Evolutionary conservation across 2,113 vertebrate species (phyloP).

Genomic region (Spea multiplicata): DNA sequence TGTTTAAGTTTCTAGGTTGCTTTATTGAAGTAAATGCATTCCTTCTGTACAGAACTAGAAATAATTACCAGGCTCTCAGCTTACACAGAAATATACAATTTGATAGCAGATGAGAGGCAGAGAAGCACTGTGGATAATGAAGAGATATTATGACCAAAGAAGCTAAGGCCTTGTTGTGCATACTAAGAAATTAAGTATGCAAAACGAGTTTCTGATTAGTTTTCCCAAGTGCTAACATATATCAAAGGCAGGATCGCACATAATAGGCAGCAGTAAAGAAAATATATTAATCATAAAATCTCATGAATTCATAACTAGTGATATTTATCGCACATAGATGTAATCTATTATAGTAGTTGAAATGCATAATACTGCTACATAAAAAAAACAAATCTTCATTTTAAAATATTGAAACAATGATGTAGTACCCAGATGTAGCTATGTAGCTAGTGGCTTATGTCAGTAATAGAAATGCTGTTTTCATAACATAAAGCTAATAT

Average conservation of each 20-base stretch:
- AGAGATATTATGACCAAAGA: neutral
- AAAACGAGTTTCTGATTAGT: neutral
- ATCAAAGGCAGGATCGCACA: neutral
- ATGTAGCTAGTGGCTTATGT: neutral
- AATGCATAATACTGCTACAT: neutral
- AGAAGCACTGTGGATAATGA: neutral
- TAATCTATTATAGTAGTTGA: neutral
- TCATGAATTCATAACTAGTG: neutral
- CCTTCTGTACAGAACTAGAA: neutral
- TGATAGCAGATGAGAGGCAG: neutral
- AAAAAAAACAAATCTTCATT: neutral
- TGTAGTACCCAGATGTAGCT: neutral
- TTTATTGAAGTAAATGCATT: neutral
- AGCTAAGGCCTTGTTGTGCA: neutral
- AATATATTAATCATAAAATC: neutral
- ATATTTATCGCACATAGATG: neutral
- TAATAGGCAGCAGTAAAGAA: neutral
- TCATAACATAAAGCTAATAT: too few relatives aligned
- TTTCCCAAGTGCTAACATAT: neutral
- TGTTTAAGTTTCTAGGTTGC: neutral
- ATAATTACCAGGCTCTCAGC: neutral
- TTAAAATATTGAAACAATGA: neutral
- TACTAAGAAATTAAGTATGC: neutral
- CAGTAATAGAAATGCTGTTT: too few relatives aligned
- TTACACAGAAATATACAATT: conserved; percentile 1